Percentiles rank a stretch among this genome's conserved stretches.
These are phyloP conservation scores for Botia kubotai DNA, from an alignment of 2,797 vertebrate species.

Conservation along the genomic window DNA sequence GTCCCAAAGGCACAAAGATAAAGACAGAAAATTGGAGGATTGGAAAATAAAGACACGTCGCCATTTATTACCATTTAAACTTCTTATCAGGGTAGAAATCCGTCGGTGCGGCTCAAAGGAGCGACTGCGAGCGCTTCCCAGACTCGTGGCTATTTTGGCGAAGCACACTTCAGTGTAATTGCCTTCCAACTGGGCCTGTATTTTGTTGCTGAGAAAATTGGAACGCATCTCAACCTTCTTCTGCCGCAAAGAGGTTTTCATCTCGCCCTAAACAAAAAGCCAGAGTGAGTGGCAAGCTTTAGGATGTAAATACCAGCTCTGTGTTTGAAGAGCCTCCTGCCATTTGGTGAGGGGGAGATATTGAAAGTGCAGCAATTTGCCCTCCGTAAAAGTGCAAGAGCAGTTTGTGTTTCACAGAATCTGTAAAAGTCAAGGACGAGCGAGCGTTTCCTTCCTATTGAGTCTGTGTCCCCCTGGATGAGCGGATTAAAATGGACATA, in stretches of 20 bases:
- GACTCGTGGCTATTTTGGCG: conserved; percentile 43
- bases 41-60: conserved; percentile 9
- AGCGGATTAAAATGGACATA: conserved; percentile 29
- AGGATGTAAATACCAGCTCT: conserved; percentile 42
- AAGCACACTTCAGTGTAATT: conserved; percentile 51
- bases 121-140: conserved; percentile 42
- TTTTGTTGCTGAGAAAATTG: conserved; percentile 67
- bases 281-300: conserved; percentile 23
- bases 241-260: conserved; percentile 47
- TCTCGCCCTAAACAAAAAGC: conserved; percentile 43
- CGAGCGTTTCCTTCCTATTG: conserved; percentile 2
- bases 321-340: conserved; percentile 37
- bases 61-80: conserved; percentile 30
- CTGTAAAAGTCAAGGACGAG: conserved; percentile 35
- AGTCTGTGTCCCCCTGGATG: neutral
- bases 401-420: conserved; percentile 31
- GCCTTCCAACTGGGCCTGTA: conserved; percentile 45
- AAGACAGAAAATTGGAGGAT: neutral
- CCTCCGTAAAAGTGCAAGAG: conserved; percentile 36
- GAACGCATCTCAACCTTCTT: conserved; percentile 21
- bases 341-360: conserved; percentile 32
- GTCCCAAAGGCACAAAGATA: conserved; percentile 50
- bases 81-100: conserved; percentile 33
- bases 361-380: conserved; percentile 42
- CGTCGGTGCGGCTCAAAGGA: conserved; percentile 33